Evolutionary conservation across 1,140 invertebrate genomes (phyloP), one percentile per base, ranked within the genome.

Genomic region (Batillaria attramentaria): DNA sequence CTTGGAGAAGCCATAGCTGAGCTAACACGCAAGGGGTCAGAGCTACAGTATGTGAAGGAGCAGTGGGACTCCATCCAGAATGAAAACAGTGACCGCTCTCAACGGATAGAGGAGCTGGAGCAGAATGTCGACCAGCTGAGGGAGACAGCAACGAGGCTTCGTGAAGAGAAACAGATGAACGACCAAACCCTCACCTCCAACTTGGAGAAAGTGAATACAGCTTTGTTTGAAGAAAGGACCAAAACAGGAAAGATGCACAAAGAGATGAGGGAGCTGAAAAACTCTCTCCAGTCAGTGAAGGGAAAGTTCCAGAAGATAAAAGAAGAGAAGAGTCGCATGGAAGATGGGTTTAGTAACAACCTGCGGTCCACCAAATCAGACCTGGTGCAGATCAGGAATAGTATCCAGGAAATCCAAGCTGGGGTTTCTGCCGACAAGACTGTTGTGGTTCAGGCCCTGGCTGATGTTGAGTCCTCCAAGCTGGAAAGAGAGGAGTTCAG

Each of bases 201-300:
- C 62, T 75, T 62, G 33, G 81, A 75, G 77, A 84, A 43, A 54
- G 79, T 78, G 20, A 81, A 81, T 72, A 81, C 80, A 43, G 80
- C 80, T 50, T 46, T 81, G 24, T 81, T 81, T 82, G 78, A 79
- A 41, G 79, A 78, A 42, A 77, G 75, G 54, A 78, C 78, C 16
- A 83, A 80, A 35, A 77, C 43, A 42, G 72, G 78, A 2, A 82
- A 80, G 79, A 78, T 82, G 50, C 82, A 69, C 28, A 79, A 80
- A 69, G 79, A 73, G 20, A 68, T 83, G 35, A 69, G 78, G 62
- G 80, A 77, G 80, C 77, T 83, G 76, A 86, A 73, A 77, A 84
- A 74, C 62, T 82, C 3, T n/a, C 33, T 75, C 20, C 73, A 75
- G 37, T 50, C 73, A 20, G 74, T 46, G 68, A 46, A 46, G 57